Evolutionary conservation across 2,113 vertebrate genomes (phyloP), one percentile per base, ranked within the genome.

Genomic region (Chunga burmeisteri): DNA sequence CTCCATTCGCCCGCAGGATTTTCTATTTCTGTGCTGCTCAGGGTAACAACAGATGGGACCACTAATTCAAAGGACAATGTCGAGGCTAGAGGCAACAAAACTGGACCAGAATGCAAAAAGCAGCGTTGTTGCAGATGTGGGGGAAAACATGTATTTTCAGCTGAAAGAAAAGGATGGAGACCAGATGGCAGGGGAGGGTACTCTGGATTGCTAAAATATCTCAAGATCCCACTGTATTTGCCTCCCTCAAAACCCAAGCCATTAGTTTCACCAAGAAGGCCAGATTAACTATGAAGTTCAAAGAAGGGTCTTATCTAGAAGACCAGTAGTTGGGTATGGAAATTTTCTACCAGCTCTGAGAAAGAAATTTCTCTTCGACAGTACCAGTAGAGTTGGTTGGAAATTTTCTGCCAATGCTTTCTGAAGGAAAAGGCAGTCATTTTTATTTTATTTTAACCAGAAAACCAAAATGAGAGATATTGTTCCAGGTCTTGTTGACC

Each of bases 1-100:
- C 22, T 91, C 42, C 59, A 55, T 81, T 96, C 4, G 46, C 91
- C 88, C 3, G 29, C 66, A 95, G 86, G 93, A 86, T 85, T 95
- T 94, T 94, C 95, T 96, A 86, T 93, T 97, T 94, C 73, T 92
- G 90, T 82, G 61, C 67, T 77, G 61, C 44, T 87, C 81, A 77
- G 73, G 93, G 91, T 56, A 95, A 94, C 83, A 96, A 91, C 94
- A 97, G 95, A 96, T 97, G 97, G 94, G 90, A 90, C 84, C 81
- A 82, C 89, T 96, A 81, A 93, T 95, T 89, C 84, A 90, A 94
- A 96, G 67, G 86, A 93, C 34, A 3, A 36, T 72, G 59, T 81
- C 2, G 1, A 94, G 82, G 87, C 88, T 73, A 81, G 63, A 97
- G 81, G 79, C 90, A 95, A 84, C 21, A 81, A 82, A 94, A 87